Evolutionary conservation across 2,888 invertebrate species (phyloP), one percentile per base, ranked within the genome.

Genomic region (Cheilosia urbana): DNA sequence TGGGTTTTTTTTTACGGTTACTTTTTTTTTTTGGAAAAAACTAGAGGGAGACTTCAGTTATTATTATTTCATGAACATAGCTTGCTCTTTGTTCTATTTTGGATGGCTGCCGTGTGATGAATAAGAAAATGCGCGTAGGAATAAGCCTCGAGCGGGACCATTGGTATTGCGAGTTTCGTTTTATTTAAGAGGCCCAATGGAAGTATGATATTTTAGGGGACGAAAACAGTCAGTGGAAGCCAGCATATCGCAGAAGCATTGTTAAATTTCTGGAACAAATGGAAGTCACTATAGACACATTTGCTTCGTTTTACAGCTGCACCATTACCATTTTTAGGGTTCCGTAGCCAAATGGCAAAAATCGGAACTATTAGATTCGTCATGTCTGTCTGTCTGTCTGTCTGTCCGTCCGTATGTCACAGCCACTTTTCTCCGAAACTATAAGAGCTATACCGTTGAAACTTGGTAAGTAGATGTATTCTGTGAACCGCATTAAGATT

Each of bases 81-180:
- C 9, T 9, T 9, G 45, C 24, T 19, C 24, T 40, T 60, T 60
- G 62, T 62, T 13, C 62, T 30, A 4, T 47, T 62, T 62, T 62
- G 27, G 45, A 47, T 62, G 62, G 62, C 17, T 62, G 45, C 19
- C 45, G 62, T 62, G 62, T 62, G 62, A 47, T 62, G 62, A 62
- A 45, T 45, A 62, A 45, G n/a, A 30, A 45, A 62, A 21, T 40
- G 5, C 42, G 40, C 4, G 55, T 34, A 27, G 24, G 24, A n/a
- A n/a, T 1, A 30, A 34, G 34, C 34, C 34, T 13, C 34, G n/a
- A n/a, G 30, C 34, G 5, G 1, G 53, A 5, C 2, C 6, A n/a
- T n/a, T 42, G 13, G 4, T 17, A n/a, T 15, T 4, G 42, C 4
- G 17, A 9, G 7, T 5, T n/a, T 45, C 7, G 17, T 45, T 17